Evolutionary conservation across 2,113 vertebrate genomes (phyloP).

Genomic region (Equus przewalskii): DNA sequence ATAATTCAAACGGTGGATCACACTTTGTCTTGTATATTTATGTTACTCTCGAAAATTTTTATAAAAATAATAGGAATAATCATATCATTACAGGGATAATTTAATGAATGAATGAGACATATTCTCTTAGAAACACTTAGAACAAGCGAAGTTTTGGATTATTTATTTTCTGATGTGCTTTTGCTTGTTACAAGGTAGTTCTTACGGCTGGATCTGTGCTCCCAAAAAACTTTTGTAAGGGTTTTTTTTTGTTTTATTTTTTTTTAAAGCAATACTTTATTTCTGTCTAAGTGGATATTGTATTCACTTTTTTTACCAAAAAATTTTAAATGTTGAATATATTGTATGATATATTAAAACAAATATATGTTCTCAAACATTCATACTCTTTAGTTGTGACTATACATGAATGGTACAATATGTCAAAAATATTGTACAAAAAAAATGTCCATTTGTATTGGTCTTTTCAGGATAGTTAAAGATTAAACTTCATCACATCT

Average conservation of each 20-base stretch:
- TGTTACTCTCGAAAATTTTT: background rate
- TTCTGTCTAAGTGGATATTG: background rate
- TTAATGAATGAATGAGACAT: background rate
- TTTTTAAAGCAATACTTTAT: background rate
- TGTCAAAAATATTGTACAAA: background rate
- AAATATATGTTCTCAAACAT: background rate
- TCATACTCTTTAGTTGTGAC: background rate
- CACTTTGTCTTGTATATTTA: background rate
- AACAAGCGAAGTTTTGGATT: background rate
- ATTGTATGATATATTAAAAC: background rate
- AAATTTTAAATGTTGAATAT: background rate
- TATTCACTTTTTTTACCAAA: background rate
- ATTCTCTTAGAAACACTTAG: background rate
- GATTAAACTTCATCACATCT: background rate
- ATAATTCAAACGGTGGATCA: background rate
- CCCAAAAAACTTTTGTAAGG: background rate
- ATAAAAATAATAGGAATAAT: background rate
- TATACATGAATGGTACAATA: background rate
- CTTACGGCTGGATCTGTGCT: background rate
- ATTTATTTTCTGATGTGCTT: background rate
- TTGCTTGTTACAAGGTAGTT: background rate
- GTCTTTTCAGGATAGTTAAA: background rate
- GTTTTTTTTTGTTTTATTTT: background rate
- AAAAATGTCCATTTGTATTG: background rate
- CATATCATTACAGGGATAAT: background rate